Evolutionary conservation across 2,113 vertebrate species (phyloP), one percentile per base, ranked within the genome.

Genomic region (Neolamprologus cancellatus): DNA sequence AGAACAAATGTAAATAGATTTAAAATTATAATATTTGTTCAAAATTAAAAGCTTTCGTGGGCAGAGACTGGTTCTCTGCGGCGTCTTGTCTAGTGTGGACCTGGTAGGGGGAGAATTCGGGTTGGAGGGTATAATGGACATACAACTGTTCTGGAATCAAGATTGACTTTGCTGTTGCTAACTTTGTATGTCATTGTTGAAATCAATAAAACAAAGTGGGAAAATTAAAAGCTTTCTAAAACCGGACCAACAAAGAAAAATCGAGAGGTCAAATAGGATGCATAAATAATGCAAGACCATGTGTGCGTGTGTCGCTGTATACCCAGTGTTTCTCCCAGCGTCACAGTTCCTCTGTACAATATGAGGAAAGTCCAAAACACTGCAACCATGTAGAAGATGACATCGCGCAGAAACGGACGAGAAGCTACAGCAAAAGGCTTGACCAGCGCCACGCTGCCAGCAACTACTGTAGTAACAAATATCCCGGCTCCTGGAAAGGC

Each of bases 391-490:
- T 99, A 99, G 96, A 99, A 99, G 85, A 96, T 59, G 57, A 98
- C 88, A n/a, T 99, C 98, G 30, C 98, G 96, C 83, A 99, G 96
- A 84, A 99, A 99, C 2, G 99, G 99, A 15, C 99, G 96, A n/a
- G 99, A 99, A 39, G 99, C 98, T 0, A 97, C 96, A 0, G 91
- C 87, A 90, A 99, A 99, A 41, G 98, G 98, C 53, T 96, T 98
- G 61, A 98, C 95, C 80, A 98, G 91, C 5, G 98, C 94, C 1
- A 99, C 97, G 41, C 98, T 96, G 0, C 99, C 99, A 0, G 98
- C 98, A 64, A 99, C 97, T 7, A 98, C 96, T 0, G 98, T 99
- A 84, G 99, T 99, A 13, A 99, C 98, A n/a, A 99, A 98, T 89
- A 99, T 96, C 0, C 99, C 98, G 0, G 99, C 99, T 1, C 99